Percentiles rank a stretch among this genome's conserved stretches.
Evolutionary conservation across 1,140 invertebrate species (phyloP).

Genomic region (Papilio machaon): DNA sequence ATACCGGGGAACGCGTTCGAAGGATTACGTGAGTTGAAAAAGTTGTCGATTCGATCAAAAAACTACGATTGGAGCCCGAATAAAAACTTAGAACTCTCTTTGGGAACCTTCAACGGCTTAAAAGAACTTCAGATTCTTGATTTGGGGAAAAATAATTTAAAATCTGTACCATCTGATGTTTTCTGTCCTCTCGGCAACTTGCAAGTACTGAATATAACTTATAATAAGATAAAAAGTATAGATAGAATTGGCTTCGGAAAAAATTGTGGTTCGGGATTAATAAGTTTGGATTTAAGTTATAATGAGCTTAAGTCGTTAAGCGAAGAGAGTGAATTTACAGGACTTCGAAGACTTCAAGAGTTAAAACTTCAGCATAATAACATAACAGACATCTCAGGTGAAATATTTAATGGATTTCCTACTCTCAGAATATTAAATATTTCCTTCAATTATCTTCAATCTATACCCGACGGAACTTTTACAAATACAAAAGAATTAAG

Average conservation of each 20-base stretch:
- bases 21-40: constrained; percentile 88
- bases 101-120: constrained; percentile 87
- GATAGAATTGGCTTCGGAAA: constrained; percentile 88
- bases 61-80: constrained; percentile 89
- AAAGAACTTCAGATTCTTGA: constrained; percentile 90
- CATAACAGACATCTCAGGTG: constrained; percentile 89
- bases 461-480: constrained; percentile 90
- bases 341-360: constrained; percentile 88
- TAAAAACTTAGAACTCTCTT: constrained; percentile 86
- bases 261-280: constrained; percentile 83
- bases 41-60: constrained; percentile 87
- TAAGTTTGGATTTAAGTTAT: constrained; percentile 89
- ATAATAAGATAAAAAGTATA: constrained; percentile 88
- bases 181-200: constrained; percentile 91
- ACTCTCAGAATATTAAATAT: constrained; percentile 91
- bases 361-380: constrained; percentile 91
- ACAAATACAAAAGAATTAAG: constrained; percentile 88
- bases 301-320: constrained; percentile 88
- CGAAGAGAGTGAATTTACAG: constrained; percentile 87
- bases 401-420: constrained; percentile 89
- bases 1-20: constrained; percentile 90
- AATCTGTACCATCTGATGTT: constrained; percentile 86
- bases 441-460: constrained; percentile 90
- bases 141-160: constrained; percentile 90
- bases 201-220: constrained; percentile 91